These are phyloP conservation scores for Phoebastria nigripes DNA, from an alignment of 2,797 vertebrate genomes.

Conservation along the genomic window DNA sequence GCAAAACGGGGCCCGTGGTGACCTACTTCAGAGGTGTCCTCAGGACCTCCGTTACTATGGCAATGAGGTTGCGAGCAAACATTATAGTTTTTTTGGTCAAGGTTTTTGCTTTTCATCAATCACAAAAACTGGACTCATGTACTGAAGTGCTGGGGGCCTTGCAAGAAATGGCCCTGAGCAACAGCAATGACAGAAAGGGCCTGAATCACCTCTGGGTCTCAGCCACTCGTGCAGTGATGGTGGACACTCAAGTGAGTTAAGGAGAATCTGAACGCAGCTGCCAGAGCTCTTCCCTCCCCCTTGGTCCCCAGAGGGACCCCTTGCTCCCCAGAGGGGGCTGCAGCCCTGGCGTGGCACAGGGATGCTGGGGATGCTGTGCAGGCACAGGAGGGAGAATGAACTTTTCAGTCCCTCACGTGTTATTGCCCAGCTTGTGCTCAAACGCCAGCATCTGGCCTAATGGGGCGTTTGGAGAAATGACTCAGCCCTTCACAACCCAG, in stretches of 20 bases:
- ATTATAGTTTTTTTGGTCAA: not conserved
- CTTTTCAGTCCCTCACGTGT: not conserved
- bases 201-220: not conserved
- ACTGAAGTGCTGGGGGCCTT: not conserved
- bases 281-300: not conserved
- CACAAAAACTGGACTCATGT: not conserved
- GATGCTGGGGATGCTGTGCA: not conserved
- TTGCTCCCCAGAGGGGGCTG: not conserved
- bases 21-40: constrained; percentile 43
- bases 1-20: accelerated
- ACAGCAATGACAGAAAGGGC: not conserved
- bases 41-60: constrained; percentile 20
- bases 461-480: not conserved
- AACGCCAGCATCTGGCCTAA: not conserved
- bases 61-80: constrained; percentile 19
- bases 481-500: not conserved
- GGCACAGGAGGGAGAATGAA: not conserved
- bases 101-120: constrained; percentile 18
- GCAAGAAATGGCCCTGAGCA: not conserved
- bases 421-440: not conserved
- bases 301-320: not conserved
- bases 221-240: accelerated
- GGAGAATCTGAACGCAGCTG: accelerated
- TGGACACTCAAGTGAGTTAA: not conserved
- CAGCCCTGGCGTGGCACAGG: not conserved